Evolutionary conservation across 2,888 invertebrate species (phyloP).

Genomic region (Dione vanillae): DNA sequence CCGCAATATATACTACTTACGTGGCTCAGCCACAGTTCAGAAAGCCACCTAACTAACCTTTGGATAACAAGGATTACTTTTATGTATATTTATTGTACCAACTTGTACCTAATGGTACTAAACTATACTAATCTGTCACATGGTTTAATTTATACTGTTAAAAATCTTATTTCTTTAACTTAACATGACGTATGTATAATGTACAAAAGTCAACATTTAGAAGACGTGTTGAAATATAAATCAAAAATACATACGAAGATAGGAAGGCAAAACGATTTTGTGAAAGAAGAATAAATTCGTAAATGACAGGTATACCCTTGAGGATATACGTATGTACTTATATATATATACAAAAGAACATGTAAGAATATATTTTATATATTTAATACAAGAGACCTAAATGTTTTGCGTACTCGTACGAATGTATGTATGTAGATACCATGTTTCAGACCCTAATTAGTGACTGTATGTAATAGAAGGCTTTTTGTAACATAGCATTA

Average conservation of each 20-base stretch:
- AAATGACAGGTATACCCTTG: conserved; percentile 1
- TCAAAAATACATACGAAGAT: neutral
- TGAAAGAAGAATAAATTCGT: neutral
- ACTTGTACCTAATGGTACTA: neutral
- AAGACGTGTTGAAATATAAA: neutral
- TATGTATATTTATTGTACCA: conserved; percentile 5
- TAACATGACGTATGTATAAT: too few species aligned
- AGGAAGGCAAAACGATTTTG: conserved; percentile 3
- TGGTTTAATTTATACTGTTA: too few species aligned
- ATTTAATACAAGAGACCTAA: conserved; percentile 1
- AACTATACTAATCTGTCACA: neutral
- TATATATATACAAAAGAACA: neutral
- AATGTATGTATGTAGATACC: neutral
- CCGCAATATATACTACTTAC: conserved; percentile 21
- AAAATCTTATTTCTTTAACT: too few species aligned
- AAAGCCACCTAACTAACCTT: conserved; percentile 18
- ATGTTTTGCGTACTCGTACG: neutral
- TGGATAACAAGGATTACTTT: conserved; percentile 7
- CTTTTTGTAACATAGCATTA: neutral
- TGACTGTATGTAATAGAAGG: neutral
- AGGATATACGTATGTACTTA: neutral
- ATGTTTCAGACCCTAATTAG: neutral
- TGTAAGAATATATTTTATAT: neutral
- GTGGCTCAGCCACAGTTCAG: neutral
- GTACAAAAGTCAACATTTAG: too few species aligned